Conservation (phyloP, 2,888 invertebrate species). For the Drosophila paramelanica region DNA sequence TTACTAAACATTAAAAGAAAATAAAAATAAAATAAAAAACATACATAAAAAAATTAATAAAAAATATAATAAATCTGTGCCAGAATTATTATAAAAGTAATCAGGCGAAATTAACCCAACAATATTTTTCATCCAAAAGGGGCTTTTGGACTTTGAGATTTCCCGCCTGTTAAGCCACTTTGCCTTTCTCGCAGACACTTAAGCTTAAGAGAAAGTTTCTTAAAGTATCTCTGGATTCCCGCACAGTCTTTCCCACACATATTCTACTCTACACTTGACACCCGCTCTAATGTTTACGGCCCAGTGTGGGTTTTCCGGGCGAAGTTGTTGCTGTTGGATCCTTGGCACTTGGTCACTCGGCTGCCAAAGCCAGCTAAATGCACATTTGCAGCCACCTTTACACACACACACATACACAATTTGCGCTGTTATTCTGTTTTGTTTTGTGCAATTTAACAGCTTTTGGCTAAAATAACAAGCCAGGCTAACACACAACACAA, state of each 20-base stretch:
- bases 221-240: constrained; percentile 11
- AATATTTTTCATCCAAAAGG: not conserved
- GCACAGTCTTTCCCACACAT: constrained; percentile 36
- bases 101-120: no score
- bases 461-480: constrained; percentile 80
- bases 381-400: constrained; percentile 48
- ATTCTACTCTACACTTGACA: constrained; percentile 46
- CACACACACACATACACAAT: constrained; percentile 21
- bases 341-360: constrained; percentile 47
- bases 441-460: constrained; percentile 79
- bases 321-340: constrained; percentile 29
- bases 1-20: no score
- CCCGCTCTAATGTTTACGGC: constrained; percentile 69
- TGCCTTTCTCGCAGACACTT: not conserved
- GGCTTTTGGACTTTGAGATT: not conserved
- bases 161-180: not conserved
- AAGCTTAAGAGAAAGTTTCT: not conserved
- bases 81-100: no score
- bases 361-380: constrained; percentile 37
- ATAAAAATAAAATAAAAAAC: no score
- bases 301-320: constrained; percentile 16
- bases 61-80: no score
- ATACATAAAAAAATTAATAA: no score
- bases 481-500: constrained; percentile 52
- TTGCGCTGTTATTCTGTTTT: constrained; percentile 50